These are phyloP conservation scores for Ceratoteleas bidentatus DNA, from an alignment of 1,140 invertebrate species.

Conservation along the genomic window DNA sequence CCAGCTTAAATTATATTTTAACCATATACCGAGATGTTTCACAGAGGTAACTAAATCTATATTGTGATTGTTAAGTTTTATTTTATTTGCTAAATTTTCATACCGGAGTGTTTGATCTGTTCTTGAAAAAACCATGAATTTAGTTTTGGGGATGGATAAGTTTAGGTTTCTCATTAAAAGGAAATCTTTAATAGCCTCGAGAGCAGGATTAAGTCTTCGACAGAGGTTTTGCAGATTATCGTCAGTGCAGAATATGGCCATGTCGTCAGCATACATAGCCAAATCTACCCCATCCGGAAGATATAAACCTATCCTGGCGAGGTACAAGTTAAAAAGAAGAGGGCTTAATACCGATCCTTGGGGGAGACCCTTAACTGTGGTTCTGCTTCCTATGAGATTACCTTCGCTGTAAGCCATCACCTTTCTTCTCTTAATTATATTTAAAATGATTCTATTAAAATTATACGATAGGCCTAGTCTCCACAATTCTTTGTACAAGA, in stretches of 20 bases:
- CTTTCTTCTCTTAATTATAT: too few species aligned
- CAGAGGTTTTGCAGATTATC: not conserved
- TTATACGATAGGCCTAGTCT: too few species aligned
- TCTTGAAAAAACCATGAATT: constrained; percentile 4
- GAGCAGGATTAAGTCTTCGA: not conserved
- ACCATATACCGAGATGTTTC: not conserved
- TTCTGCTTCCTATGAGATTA: too few species aligned
- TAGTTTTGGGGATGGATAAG: not conserved
- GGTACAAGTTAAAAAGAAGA: too few species aligned
- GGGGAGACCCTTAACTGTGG: too few species aligned
- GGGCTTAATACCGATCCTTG: too few species aligned
- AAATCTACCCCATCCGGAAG: not conserved
- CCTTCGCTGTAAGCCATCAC: too few species aligned
- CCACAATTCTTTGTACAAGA: too few species aligned
- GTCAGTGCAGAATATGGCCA: constrained; percentile 1
- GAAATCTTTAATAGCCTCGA: not conserved
- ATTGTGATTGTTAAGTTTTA: not conserved
- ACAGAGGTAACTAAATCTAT: not conserved
- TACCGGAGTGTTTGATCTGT: not conserved
- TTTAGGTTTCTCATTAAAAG: not conserved
- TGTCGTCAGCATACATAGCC: constrained; percentile 10
- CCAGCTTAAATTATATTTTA: constrained; percentile 9
- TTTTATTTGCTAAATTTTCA: not conserved
- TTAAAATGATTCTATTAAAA: too few species aligned
- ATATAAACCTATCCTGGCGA: not conserved